Base-by-base conservation (phyloP, 2,113 vertebrate genomes). In the Mormyrus lacerda region DNA sequence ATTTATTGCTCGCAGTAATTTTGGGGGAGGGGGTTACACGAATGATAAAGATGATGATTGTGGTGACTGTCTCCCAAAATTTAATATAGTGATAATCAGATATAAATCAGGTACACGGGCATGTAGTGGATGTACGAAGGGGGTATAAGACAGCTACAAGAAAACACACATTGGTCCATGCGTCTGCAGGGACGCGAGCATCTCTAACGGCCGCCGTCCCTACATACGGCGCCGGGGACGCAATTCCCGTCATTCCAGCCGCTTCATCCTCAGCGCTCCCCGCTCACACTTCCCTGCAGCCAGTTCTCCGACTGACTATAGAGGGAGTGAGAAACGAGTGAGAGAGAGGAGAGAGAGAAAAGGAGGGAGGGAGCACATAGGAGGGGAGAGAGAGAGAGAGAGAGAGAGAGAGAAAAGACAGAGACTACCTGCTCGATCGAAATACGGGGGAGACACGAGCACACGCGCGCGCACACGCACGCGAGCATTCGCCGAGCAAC, bases 401-500 rank as follows among this genome's bases (percentile, higher is more conserved):
- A 93, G 92, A 92, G 91, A 85, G 89, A 89, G 90, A 88, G 90
- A 90, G 90, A 89, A 79, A 87, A 90, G 88, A 90, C 50, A 88
- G n/a, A 51, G 83, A 85, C 93, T 95, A 95, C 94, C 95, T 95
- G 93, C 94, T 89, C 88, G 90, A 85, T 90, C 91, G 91, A 90
- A 92, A 91, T 91, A 91, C 91, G 94, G 93, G 94, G 95, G 95
- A 94, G 94, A 95, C 94, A 93, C 92, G 92, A 93, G 93, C 94
- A 93, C 92, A 91, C 92, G 93, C 93, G 39, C 92, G 91, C 91
- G 85, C 90, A 91, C 90, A 91, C 91, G 89, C 89, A 85, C 94
- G 58, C 88, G 39, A 92, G 91, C 90, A 91, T 91, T 93, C 91
- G 90, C 89, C 88, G 93, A 95, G 95, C 95, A 95, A 94, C 94